phyloP scores from a whole-genome alignment of 2,113 vertebrate species.

The Tachuris rubrigastra region DNA sequence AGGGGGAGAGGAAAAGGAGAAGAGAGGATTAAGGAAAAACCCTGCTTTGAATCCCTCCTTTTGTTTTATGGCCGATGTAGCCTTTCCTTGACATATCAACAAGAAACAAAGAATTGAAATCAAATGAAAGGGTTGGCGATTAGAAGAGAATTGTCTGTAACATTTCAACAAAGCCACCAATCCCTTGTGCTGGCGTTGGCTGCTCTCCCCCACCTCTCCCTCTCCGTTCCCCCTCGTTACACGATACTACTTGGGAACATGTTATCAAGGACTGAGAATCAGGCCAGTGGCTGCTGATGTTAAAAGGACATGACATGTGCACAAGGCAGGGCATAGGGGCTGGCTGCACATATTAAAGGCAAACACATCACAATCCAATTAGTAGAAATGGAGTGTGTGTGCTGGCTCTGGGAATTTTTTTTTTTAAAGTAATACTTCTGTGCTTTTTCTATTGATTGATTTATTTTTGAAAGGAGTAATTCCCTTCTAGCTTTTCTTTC shows the following conservation, averaged over 20 bases:
- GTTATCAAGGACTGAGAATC: constrained; percentile 76
- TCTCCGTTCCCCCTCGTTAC: neutral
- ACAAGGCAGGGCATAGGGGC: constrained; percentile 81
- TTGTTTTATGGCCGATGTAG: neutral
- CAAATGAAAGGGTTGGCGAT: neutral
- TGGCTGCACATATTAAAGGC: constrained; percentile 92
- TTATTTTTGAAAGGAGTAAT: constrained; percentile 50
- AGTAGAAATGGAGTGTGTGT: constrained; percentile 58
- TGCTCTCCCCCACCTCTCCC: neutral
- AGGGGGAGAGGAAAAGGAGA: neutral
- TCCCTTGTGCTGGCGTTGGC: neutral
- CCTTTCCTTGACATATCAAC: neutral
- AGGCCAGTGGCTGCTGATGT: constrained; percentile 93
- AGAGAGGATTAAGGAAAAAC: neutral
- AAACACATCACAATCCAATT: constrained; percentile 74
- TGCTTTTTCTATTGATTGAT: constrained; percentile 62
- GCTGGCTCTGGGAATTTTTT: constrained; percentile 17
- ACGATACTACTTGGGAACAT: constrained; percentile 57
- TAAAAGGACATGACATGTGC: constrained; percentile 96
- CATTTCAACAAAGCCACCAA: neutral
- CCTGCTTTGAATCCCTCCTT: neutral
- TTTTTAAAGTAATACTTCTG: constrained; percentile 34
- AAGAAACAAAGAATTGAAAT: neutral
- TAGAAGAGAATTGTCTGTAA: neutral
- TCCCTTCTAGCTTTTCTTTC: constrained; percentile 22